Evolutionary conservation across 2,888 invertebrate genomes (phyloP), one percentile per base, ranked within the genome.

Genomic region (Hirtodrosophila duncani): DNA sequence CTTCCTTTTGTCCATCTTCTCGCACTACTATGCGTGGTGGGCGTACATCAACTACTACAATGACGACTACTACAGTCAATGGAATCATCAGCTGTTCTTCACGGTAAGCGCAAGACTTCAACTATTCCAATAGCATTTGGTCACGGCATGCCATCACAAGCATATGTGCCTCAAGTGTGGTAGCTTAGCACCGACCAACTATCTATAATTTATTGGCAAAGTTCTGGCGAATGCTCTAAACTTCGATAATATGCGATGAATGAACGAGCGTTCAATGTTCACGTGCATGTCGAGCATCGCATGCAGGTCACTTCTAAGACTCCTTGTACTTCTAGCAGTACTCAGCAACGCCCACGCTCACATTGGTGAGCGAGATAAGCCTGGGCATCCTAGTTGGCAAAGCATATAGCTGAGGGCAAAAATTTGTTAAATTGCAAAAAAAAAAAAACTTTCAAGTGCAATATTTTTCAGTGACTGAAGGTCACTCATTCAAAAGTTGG

Each of bases 1-100:
- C n/a, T 91, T 92, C 72, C 80, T 88, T 20, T 87, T 89, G 18
- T 90, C 91, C 9, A 87, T 91, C 63, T 92, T 91, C 81, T 90
- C 91, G 2, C 91, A 92, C 70, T 92, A 92, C 71, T 92, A 92
- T 69, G 89, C 91, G 1, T 92, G 91, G 90, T 92, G 92, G 92
- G 89, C 89, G 36, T 91, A 90, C 64, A 89, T 92, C 55, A 92
- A 92, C 83, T 92, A 92, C 77, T 91, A 91, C 88, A 92, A 92
- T 68, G 92, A 92, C 62, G 92, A 92, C 60, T 92, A 90, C 78
- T 92, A 91, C 82, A 88, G 88, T 17, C 91, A 91, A 78, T 92
- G 91, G 91, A 90, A 91, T 80, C 91, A 92, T 83, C 92, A 92
- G 79, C 82, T 91, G 62, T 90, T 91, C 81, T 90, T 90, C 75